Percentiles rank a stretch among this genome's conserved stretches.
Conservation (phyloP, 2,888 invertebrate species). For the Phyllotreta cruciferae region DNA sequence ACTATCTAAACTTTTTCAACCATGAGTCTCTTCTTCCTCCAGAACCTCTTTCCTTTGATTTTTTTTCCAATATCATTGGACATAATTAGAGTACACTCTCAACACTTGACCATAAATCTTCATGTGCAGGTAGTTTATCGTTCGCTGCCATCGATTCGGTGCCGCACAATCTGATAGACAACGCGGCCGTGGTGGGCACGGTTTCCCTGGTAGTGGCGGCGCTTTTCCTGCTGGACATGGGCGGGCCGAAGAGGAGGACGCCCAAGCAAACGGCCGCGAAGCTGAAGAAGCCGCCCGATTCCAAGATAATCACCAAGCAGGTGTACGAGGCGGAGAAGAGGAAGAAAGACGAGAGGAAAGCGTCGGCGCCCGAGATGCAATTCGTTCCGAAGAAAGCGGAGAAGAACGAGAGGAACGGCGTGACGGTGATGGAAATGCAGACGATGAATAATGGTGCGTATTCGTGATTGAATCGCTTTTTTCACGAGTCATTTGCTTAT, state of each 20-base stretch:
- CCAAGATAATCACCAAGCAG: conserved; percentile 43
- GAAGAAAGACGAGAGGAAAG: conserved; percentile 32
- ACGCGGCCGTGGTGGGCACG: conserved; percentile 74
- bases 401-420: conserved; percentile 34
- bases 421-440: conserved; percentile 35
- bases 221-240: conserved; percentile 73
- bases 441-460: conserved; percentile 38
- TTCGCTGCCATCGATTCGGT: conserved; percentile 76
- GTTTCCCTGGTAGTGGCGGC: conserved; percentile 72
- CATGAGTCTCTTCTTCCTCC: no score
- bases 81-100: no score
- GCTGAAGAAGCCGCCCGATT: conserved; percentile 34
- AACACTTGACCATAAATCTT: no score
- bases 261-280: conserved; percentile 34
- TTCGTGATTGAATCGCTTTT: neutral
- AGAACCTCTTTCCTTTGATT: no score
- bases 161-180: conserved; percentile 71
- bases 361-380: conserved; percentile 10
- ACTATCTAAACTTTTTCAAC: no score
- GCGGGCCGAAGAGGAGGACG: conserved; percentile 65
- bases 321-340: conserved; percentile 46
- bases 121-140: conserved; percentile 68
- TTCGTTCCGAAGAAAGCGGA: conserved; percentile 22
- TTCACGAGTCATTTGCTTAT: neutral
- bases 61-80: no score